A percentile compares a stretch with the other conserved stretches of the same genome.
Conservation (phyloP, 2,888 invertebrate genomes). For the Pseudococcus longispinus region DNA sequence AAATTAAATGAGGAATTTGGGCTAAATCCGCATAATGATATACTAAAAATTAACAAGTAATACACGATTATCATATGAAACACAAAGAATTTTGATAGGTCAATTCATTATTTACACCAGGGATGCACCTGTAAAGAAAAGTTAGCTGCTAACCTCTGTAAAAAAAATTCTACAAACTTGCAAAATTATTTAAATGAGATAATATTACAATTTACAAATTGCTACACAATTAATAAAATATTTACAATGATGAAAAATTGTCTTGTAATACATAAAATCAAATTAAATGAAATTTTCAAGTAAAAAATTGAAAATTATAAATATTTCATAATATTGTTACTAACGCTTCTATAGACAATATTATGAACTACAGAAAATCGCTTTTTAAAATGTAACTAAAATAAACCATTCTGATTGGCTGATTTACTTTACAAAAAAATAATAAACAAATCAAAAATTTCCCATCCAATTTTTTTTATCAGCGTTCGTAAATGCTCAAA, state of each 20-base stretch:
- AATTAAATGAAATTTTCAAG: background rate
- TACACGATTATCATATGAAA: background rate
- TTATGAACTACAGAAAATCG: background rate
- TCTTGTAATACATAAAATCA: background rate
- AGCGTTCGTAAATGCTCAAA: background rate
- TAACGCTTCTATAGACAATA: background rate
- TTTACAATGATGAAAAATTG: background rate
- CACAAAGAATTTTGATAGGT: background rate
- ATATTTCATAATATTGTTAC: background rate
- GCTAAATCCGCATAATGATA: slow-evolving; percentile 20
- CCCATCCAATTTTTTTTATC: background rate
- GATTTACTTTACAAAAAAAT: background rate
- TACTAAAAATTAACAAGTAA: background rate
- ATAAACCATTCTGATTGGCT: background rate
- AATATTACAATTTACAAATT: background rate
- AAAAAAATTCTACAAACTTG: too few relatives aligned
- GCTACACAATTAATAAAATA: background rate
- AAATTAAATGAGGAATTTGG: slow-evolving; percentile 50
- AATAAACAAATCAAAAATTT: background rate
- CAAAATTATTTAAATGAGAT: too few relatives aligned
- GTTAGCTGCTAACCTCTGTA: background rate
- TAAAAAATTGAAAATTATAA: background rate
- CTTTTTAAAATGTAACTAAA: background rate
- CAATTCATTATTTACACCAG: slow-evolving; percentile 2
- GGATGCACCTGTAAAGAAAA: background rate